These are phyloP conservation scores for Aproaerema taeniolella DNA, from an alignment of 2,888 invertebrate species.

Conservation along the genomic window DNA sequence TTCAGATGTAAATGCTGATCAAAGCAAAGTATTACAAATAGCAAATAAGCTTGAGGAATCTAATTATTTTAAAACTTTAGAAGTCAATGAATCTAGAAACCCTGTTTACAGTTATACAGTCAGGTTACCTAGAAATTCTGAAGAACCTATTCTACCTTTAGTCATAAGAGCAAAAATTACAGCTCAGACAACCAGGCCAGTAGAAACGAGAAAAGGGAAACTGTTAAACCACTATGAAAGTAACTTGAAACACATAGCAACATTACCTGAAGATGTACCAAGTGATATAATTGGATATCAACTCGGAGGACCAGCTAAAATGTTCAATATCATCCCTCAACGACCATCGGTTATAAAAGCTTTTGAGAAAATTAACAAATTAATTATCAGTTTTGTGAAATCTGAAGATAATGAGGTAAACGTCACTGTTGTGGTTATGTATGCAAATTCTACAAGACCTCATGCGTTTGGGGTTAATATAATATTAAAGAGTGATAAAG, in stretches of 20 bases:
- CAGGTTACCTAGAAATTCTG: neutral
- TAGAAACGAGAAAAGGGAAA: neutral
- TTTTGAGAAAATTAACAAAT: neutral
- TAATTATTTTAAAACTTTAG: slow-evolving; percentile 2
- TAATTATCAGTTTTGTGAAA: neutral
- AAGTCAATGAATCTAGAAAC: slow-evolving; percentile 3
- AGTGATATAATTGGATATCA: slow-evolving; percentile 1
- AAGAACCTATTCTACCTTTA: slow-evolving; percentile 2
- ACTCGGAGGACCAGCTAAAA: neutral
- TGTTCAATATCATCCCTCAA: neutral
- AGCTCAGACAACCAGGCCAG: neutral
- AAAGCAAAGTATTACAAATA: neutral
- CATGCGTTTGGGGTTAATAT: neutral
- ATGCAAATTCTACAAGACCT: slow-evolving; percentile 1
- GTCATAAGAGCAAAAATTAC: slow-evolving; percentile 5
- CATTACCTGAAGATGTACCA: neutral
- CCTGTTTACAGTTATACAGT: slow-evolving; percentile 3
- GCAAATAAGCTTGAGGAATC: slow-evolving; percentile 1
- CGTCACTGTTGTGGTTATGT: slow-evolving; percentile 3
- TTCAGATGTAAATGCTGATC: neutral
- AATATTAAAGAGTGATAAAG: neutral
- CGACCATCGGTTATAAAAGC: neutral
- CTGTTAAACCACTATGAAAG: neutral
- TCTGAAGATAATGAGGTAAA: neutral
- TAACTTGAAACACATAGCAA: slow-evolving; percentile 1